phyloP scores from a whole-genome alignment of 37 sponge, comb jelly and placozoan species.

The Cliona cf. orientalis region DNA sequence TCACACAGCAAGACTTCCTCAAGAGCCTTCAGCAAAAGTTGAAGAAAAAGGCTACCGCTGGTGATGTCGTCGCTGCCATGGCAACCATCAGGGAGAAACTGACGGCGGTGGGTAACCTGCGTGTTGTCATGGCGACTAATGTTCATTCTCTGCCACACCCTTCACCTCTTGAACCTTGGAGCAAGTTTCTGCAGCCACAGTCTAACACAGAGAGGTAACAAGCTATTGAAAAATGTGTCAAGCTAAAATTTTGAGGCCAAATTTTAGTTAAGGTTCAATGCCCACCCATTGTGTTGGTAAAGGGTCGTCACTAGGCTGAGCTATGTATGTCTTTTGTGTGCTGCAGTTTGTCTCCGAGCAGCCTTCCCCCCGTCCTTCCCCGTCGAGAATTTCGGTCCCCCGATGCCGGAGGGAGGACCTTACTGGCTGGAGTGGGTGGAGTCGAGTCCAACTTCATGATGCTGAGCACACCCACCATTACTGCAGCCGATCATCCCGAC shows the following conservation, averaged over 20 bases:
- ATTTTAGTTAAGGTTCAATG: too few species aligned
- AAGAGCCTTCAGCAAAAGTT: constrained; percentile 16
- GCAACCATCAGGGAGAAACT: constrained; percentile 30
- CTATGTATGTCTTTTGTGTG: neutral
- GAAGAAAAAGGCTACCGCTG: constrained; percentile 31
- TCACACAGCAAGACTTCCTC: constrained; percentile 68
- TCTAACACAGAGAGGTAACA: neutral
- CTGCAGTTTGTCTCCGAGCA: constrained; percentile 6
- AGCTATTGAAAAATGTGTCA: neutral
- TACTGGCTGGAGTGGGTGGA: constrained; percentile 71
- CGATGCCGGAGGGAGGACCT: constrained; percentile 9
- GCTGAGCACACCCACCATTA: constrained; percentile 57
- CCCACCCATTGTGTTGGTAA: too few species aligned
- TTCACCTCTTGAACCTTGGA: constrained; percentile 39
- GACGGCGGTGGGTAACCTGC: constrained; percentile 40
- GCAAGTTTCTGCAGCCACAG: neutral
- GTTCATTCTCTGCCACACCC: constrained; percentile 6
- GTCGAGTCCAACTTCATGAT: constrained; percentile 88
- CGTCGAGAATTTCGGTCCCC: constrained; percentile 5
- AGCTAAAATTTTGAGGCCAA: too few species aligned
- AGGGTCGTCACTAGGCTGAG: too few species aligned
- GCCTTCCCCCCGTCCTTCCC: constrained; percentile 18
- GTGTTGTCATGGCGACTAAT: constrained; percentile 56
- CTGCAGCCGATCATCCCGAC: constrained; percentile 64
- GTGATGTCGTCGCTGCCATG: constrained; percentile 52